Evolutionary conservation across 1,140 invertebrate species (phyloP).

Genomic region (Drosophila serrata): DNA sequence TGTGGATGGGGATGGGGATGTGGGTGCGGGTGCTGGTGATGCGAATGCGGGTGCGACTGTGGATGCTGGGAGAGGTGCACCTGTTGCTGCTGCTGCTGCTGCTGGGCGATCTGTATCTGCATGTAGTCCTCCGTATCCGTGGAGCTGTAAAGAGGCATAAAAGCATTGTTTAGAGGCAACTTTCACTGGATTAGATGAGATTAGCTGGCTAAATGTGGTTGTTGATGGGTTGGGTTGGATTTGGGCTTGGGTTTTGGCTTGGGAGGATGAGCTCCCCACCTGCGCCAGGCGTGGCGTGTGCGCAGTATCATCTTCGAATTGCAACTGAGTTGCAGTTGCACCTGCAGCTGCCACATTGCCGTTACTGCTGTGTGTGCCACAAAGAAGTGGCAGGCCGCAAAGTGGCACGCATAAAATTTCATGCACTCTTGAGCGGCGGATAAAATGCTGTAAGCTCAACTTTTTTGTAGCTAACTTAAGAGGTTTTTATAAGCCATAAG

Average conservation of each 20-base stretch:
- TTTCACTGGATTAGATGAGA: constrained; percentile 20
- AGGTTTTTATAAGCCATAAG: background rate
- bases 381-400: constrained; percentile 50
- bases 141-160: constrained; percentile 58
- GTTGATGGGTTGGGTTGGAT: background rate
- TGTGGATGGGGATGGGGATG: constrained; percentile 20
- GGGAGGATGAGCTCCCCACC: constrained; percentile 49
- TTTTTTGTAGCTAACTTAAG: background rate
- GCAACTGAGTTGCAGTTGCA: constrained; percentile 60
- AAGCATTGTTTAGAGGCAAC: constrained; percentile 3
- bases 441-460: background rate
- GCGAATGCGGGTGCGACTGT: constrained; percentile 83
- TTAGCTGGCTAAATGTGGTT: background rate
- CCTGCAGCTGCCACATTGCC: constrained; percentile 17
- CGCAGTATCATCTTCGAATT: constrained; percentile 79
- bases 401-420: constrained; percentile 83
- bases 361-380: constrained; percentile 7
- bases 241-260: background rate
- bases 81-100: constrained; percentile 72
- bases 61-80: constrained; percentile 58
- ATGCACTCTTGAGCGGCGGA: constrained; percentile 75
- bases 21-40: constrained; percentile 46
- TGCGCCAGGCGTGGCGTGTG: constrained; percentile 80
- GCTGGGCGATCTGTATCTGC: constrained; percentile 82
- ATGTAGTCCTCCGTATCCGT: constrained; percentile 85